Percentiles rank a stretch among this genome's conserved stretches.
Conservation (phyloP, 2,888 invertebrate genomes). For the Pseudeuparius sepicola region DNA sequence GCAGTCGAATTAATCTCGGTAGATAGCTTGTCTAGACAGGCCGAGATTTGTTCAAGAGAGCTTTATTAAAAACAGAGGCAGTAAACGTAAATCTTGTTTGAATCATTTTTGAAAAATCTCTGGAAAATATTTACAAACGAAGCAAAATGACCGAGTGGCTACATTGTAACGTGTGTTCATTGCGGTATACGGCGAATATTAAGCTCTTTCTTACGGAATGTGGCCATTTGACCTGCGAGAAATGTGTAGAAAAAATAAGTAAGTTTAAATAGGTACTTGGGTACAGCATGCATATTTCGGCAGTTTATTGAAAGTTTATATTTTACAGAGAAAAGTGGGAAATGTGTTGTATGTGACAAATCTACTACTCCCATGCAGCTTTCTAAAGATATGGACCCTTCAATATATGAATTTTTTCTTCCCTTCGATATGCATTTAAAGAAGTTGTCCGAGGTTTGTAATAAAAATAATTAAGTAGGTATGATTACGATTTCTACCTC, state of each 20-base stretch:
- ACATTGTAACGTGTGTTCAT: slow-evolving; percentile 35
- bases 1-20: too few relatives aligned
- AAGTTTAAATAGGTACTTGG: too few relatives aligned
- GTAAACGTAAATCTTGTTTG: too few relatives aligned
- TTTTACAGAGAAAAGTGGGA: slow-evolving; percentile 21
- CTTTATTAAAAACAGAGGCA: too few relatives aligned
- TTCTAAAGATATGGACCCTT: slow-evolving; percentile 28
- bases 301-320: too few relatives aligned
- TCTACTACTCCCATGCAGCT: slow-evolving; percentile 24
- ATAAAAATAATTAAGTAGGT: not conserved
- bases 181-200: slow-evolving; percentile 22
- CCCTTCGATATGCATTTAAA: slow-evolving; percentile 26
- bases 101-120: too few relatives aligned
- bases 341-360: slow-evolving; percentile 31
- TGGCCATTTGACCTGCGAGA: slow-evolving; percentile 34
- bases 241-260: slow-evolving; percentile 29
- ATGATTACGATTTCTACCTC: too few relatives aligned
- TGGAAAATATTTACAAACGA: too few relatives aligned
- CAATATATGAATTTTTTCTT: slow-evolving; percentile 30
- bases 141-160: too few relatives aligned
- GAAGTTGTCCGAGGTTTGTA: slow-evolving; percentile 26
- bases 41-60: too few relatives aligned
- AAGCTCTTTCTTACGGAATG: slow-evolving; percentile 33
- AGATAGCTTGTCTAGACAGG: too few relatives aligned
- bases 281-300: too few relatives aligned